Percentiles rank a stretch among this genome's conserved stretches.
These are phyloP conservation scores for Archilochus colubris DNA, from an alignment of 2,113 vertebrate genomes.

Conservation along the genomic window DNA sequence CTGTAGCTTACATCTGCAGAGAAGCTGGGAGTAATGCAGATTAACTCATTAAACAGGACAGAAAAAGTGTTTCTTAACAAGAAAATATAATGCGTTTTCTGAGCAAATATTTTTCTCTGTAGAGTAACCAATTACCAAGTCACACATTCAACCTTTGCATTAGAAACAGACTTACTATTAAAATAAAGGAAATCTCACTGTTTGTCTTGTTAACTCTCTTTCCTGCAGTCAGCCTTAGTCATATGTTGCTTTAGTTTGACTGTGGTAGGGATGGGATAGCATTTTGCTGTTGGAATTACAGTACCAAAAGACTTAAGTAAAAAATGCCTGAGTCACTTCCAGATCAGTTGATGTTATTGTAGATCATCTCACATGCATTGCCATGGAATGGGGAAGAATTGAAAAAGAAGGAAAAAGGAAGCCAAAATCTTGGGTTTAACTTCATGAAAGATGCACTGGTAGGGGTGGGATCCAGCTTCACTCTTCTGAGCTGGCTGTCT, in stretches of 20 bases:
- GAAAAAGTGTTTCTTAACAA: background rate
- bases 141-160: background rate
- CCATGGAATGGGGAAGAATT: background rate
- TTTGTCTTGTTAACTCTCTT: background rate
- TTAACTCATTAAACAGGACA: background rate
- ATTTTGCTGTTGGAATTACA: background rate
- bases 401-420: background rate
- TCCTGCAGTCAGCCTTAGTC: background rate
- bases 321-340: background rate
- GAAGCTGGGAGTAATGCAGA: background rate
- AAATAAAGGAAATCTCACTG: background rate
- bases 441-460: background rate
- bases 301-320: background rate
- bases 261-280: background rate
- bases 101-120: constrained; percentile 11
- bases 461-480: background rate
- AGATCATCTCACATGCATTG: background rate
- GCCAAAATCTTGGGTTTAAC: background rate
- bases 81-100: background rate
- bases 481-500: background rate
- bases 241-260: background rate
- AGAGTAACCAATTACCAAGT: background rate
- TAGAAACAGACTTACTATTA: background rate
- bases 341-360: background rate
- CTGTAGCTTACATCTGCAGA: background rate